A percentile compares a stretch with the other conserved stretches of the same genome.
Evolutionary conservation across 2,113 vertebrate genomes (phyloP).

Genomic region (Otolemur garnettii): DNA sequence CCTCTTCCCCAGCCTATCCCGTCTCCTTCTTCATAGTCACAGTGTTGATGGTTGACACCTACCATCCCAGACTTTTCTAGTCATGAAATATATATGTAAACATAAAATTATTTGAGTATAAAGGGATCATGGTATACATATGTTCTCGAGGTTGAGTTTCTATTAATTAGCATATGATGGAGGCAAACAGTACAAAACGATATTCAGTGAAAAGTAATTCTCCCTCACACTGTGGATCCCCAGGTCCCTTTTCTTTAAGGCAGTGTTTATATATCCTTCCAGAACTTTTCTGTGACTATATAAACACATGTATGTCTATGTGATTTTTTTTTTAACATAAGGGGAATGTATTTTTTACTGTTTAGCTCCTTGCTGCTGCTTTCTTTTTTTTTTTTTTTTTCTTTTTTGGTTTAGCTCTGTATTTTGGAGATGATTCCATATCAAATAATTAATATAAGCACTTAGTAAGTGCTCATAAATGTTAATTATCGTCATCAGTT

Average conservation of each 20-base stretch:
- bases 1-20: neutral
- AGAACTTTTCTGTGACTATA: neutral
- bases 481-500: neutral
- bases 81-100: neutral
- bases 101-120: neutral
- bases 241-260: neutral
- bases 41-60: neutral
- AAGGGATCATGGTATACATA: neutral
- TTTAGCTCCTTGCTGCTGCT: conserved; percentile 4
- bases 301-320: neutral
- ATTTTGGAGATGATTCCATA: neutral
- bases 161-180: neutral
- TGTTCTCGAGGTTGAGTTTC: conserved; percentile 4
- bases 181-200: neutral
- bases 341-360: neutral
- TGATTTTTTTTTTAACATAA: neutral
- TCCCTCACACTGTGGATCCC: neutral
- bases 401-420: neutral
- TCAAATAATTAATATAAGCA: neutral
- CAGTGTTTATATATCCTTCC: neutral
- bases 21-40: neutral
- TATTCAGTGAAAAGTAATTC: neutral
- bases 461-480: neutral
- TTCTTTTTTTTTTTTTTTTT: neutral
- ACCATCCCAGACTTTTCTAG: neutral